Percentiles rank a stretch among this genome's conserved stretches.
phyloP scores from a whole-genome alignment of 2,113 vertebrate species.

The Entomyzon cyanotis region DNA sequence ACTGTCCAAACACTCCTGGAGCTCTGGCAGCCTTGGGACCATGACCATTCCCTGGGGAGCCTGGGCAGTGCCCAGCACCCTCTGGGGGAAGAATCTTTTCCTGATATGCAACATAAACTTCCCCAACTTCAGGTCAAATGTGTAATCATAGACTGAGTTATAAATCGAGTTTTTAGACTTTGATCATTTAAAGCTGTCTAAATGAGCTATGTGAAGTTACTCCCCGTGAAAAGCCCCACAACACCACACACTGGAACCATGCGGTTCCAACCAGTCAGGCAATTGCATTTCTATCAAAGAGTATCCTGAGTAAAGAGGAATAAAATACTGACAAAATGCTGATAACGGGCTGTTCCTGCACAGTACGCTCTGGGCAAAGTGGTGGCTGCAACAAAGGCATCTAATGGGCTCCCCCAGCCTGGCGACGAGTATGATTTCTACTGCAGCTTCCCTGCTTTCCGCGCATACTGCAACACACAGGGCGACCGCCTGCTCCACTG shows the following conservation, averaged over 20 bases:
- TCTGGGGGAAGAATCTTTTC: background rate
- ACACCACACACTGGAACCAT: rapidly evolving
- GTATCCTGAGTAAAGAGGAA: background rate
- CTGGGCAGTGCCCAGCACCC: background rate
- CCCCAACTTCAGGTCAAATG: no score
- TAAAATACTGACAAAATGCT: background rate
- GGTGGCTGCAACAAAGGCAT: slow-evolving; percentile 89
- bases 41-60: no score
- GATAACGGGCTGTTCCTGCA: rapidly evolving
- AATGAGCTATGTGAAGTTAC: background rate
- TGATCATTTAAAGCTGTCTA: rapidly evolving
- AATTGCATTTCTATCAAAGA: rapidly evolving
- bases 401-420: slow-evolving; percentile 82
- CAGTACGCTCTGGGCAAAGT: slow-evolving; percentile 89
- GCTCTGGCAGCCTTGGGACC: background rate
- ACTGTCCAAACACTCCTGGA: background rate
- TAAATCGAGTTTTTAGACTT: background rate
- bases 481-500: slow-evolving; percentile 84
- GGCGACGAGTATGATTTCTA: slow-evolving; percentile 97
- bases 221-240: rapidly evolving
- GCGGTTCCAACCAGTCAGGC: rapidly evolving
- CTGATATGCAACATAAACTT: background rate
- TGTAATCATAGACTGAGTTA: background rate
- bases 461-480: slow-evolving; percentile 85
- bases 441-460: slow-evolving; percentile 91